Evolutionary conservation across 2,888 invertebrate genomes (phyloP), one percentile per base, ranked within the genome.

Genomic region (Caenorhabditis plicata): DNA sequence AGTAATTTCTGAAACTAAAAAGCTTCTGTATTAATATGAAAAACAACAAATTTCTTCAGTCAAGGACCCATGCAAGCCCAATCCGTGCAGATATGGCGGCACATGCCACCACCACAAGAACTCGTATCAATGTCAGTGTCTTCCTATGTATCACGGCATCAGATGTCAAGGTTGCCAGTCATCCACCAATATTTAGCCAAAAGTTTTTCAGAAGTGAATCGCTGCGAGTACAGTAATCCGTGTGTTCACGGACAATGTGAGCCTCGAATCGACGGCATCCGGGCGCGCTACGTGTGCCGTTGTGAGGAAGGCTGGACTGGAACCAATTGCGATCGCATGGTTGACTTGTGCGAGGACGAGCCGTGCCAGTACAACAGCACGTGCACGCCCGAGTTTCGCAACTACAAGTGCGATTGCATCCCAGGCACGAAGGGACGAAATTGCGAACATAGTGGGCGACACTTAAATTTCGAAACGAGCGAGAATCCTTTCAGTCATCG

Each of bases 301-400:
- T 69, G 69, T 45, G 55, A 58, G 13, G 22, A 32, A 9, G 69
- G 69, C 13, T 66, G 51, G 53, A 51, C 44, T 9, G 64, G 62
- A 8, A 27, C 23, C 3, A 31, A 55, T 43, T 69, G 69, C 33
- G 69, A 66, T 17, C 45, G 32, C 29, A 54, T 53, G 47, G 55
- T 52, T n/a, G 40, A 66, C 36, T 57, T 45, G 11, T 66, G 62
- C 25, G 47, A 44, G 5, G 39, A 56, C 3, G 36, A 46, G 4
- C 64, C 64, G 3, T 68, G 64, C 40, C 31, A 48, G 5, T 58
- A 62, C 33, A 50, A 58, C 42, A 62, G 53, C 29, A 48, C 53
- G 4, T 68, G 67, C 38, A 58, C 31, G n/a, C 55, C 57, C 9
- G 25, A 29, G 2, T 62, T 62, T 27, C 35, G 39, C 4, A 55